A percentile compares a stretch with the other conserved stretches of the same genome.
Conservation (phyloP, 2,113 vertebrate genomes). For the Oceanites oceanicus region DNA sequence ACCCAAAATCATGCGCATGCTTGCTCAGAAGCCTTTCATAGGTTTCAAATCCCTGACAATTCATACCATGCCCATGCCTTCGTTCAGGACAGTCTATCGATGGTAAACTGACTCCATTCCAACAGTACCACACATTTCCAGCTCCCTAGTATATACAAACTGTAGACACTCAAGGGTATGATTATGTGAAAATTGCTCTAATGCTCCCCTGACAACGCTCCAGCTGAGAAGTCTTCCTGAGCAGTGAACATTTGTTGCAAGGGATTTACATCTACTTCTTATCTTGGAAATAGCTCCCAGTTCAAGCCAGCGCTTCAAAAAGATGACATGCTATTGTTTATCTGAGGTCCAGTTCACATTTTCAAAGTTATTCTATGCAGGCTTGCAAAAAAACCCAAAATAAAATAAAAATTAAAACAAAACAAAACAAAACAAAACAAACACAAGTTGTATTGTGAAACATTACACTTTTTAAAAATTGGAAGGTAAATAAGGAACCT, state of each 20-base stretch:
- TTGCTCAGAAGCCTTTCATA: background rate
- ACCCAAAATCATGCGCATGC: background rate
- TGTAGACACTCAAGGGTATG: background rate
- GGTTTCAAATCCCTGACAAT: background rate
- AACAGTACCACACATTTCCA: background rate
- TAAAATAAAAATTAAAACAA: background rate
- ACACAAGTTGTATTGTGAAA: background rate
- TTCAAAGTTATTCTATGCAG: background rate
- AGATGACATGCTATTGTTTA: background rate
- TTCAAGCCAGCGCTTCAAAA: background rate
- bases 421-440: too few relatives aligned
- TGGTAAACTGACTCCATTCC: background rate
- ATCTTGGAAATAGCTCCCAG: background rate
- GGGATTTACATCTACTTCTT: background rate
- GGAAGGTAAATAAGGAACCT: background rate
- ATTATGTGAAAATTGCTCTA: background rate
- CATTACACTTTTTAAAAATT: background rate
- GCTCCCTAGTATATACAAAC: background rate
- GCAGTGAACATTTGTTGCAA: background rate
- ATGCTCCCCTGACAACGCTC: background rate
- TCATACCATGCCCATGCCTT: background rate
- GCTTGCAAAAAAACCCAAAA: background rate
- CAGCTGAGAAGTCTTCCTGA: background rate
- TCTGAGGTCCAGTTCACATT: background rate
- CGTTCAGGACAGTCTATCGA: background rate